Base-by-base conservation (phyloP, 1,140 invertebrate genomes). In the Pemphigus obesinymphae region DNA sequence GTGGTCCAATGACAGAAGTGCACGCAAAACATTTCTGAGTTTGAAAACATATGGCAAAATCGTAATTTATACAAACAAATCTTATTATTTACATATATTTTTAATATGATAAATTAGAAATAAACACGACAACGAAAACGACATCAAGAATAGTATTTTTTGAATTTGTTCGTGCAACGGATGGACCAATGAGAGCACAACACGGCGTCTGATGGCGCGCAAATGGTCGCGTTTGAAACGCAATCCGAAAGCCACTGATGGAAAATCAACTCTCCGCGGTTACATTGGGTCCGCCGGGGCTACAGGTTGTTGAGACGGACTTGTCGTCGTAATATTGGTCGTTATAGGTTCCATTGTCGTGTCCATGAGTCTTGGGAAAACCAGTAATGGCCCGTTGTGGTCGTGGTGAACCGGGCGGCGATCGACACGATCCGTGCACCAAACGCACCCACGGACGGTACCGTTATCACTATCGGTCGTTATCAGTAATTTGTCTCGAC, bases 121-220 rank as follows among this genome's bases (percentile, higher is more conserved):
- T 20, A 66, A 66, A 6, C 20, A 66, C 2, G n/a, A 63, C 29
- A 34, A 20, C 7, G 2, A 11, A 15, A 23, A 31, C 7, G 29
- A n/a, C 31, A 20, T 17, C 15, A 34, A 13, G 1, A 29, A 0
- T 31, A 17, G 5, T 2, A 15, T 61, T 6, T 6, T 17, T 1
- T 7, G 6, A 17, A 29, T 61, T 61, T 0, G 13, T 1, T 61
- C 29, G 26, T 29, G 58, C 26, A 15, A 26, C 34, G 37, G 34
- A 43, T 7, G 20, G 50, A 80, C 76, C 76, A 80, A 80, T 80
- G 76, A 15, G n/a, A 58, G 11, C 26, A 37, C 76, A 80, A 29
- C 76, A 80, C 76, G 76, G 76, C 5, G 75, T 40, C n/a, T 40
- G 37, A 43, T 29, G 13, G 31, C 10, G 23, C n/a, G 23, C 2